Evolutionary conservation across 2,888 invertebrate species (phyloP), one percentile per base, ranked within the genome.

Genomic region (Calliscelio sp.): DNA sequence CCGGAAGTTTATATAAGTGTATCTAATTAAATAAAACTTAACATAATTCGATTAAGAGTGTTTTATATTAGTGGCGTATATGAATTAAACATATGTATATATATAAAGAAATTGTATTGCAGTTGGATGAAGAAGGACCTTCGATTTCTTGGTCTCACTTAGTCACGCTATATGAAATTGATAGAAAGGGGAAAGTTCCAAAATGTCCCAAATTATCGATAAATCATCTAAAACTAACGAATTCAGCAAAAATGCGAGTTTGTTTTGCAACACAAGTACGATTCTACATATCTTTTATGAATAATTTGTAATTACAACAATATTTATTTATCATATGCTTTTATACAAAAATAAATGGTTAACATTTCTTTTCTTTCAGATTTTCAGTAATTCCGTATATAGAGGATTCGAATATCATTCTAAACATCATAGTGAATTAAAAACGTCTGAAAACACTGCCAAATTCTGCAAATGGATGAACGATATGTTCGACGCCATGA

Each of bases 181-280:
- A 59, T 11, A 35, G 14, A 38, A 1, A 10, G 14, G 20, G 35
- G 59, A 35, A 35, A 11, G 6, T 59, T 38, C 59, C 38, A 28
- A 59, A 59, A 20, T 59, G 59, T 22, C 51, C 24, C 2, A 59
- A 35, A 59, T 18, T 59, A 18, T 38, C 59, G 4, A 8, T 22
- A n/a, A 16, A 59, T 11, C 59, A 59, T 14, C 22, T 59, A 7
- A 7, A 20, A 3, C n/a, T 59, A 14, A 59, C 35, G 35, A 59
- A 59, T 59, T 20, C 59, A 11, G 35, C 59, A 2, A 59, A 59
- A 59, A 59, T 59, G 59, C 38, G 59, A 38, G 59, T 35, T 18
- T 59, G 16, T 32, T 25, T 57, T 16, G 55, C 55, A 32, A 57
- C 55, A 16, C 59, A 59, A 16, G 59, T 59, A 25, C n/a, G n/a